These are phyloP conservation scores for Pelobates cultripes DNA, from an alignment of 2,797 vertebrate species.

Conservation along the genomic window DNA sequence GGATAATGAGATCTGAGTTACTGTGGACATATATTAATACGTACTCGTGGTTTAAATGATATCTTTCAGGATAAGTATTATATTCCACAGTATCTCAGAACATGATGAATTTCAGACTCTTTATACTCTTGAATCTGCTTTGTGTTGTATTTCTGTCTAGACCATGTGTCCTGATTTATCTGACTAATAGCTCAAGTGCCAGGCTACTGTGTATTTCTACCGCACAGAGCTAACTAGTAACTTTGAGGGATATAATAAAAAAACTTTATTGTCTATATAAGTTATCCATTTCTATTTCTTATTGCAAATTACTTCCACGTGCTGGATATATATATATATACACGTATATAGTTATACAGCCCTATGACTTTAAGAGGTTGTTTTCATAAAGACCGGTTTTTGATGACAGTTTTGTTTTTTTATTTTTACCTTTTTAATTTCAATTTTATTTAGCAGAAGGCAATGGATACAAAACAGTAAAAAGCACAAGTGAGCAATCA, in stretches of 20 bases:
- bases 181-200: constrained; percentile 44
- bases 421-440: too few species aligned
- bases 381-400: too few species aligned
- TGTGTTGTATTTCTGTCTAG: constrained; percentile 49
- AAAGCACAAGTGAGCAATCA: too few species aligned
- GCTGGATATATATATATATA: too few species aligned
- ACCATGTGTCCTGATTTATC: constrained; percentile 42
- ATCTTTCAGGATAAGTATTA: constrained; percentile 45
- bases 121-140: constrained; percentile 50
- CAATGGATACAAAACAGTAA: too few species aligned
- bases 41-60: constrained; percentile 49
- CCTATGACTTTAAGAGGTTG: too few species aligned
- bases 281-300: constrained; percentile 35
- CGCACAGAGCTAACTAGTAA: constrained; percentile 33
- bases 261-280: constrained; percentile 39
- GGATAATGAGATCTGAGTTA: constrained; percentile 47
- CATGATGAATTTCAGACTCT: constrained; percentile 44
- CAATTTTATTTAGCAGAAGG: too few species aligned
- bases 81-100: constrained; percentile 26
- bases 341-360: too few species aligned
- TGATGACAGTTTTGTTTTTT: too few species aligned
- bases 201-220: constrained; percentile 47
- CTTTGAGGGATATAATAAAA: constrained; percentile 35
- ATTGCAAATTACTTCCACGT: too few species aligned
- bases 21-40: constrained; percentile 44